Percentiles rank a stretch among this genome's conserved stretches.
Evolutionary conservation across 2,113 vertebrate species (phyloP).

Genomic region (Morphnarchus princeps): DNA sequence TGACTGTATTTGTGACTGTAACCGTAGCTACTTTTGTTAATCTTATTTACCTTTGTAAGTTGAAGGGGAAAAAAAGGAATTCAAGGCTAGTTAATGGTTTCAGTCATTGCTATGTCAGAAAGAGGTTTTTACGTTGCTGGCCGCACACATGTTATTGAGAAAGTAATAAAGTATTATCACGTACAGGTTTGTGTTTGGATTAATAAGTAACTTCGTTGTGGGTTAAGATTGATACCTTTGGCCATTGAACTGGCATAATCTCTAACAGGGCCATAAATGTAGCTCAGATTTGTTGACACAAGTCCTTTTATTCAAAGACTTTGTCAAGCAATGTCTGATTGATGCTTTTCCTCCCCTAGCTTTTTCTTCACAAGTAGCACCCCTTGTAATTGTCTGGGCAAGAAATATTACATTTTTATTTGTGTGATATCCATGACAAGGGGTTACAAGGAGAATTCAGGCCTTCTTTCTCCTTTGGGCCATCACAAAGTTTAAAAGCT

Average conservation of each 20-base stretch:
- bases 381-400: background rate
- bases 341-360: background rate
- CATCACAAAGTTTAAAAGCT: background rate
- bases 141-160: background rate
- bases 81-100: background rate
- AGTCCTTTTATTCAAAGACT: constrained; percentile 8
- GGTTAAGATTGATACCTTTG: constrained; percentile 31
- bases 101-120: background rate
- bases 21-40: background rate
- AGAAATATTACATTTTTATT: background rate
- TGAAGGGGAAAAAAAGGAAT: background rate
- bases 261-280: background rate
- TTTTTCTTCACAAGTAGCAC: background rate
- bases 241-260: constrained; percentile 33
- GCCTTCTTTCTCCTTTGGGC: background rate
- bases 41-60: background rate
- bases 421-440: background rate
- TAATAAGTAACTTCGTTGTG: constrained; percentile 61
- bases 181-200: constrained; percentile 12
- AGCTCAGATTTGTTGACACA: constrained; percentile 38
- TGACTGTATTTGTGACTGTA: background rate
- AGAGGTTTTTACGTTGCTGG: background rate
- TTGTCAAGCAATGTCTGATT: background rate
- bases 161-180: background rate
- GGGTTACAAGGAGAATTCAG: background rate